phyloP scores from a whole-genome alignment of 2,113 vertebrate species.

The Platichthys stellatus region DNA sequence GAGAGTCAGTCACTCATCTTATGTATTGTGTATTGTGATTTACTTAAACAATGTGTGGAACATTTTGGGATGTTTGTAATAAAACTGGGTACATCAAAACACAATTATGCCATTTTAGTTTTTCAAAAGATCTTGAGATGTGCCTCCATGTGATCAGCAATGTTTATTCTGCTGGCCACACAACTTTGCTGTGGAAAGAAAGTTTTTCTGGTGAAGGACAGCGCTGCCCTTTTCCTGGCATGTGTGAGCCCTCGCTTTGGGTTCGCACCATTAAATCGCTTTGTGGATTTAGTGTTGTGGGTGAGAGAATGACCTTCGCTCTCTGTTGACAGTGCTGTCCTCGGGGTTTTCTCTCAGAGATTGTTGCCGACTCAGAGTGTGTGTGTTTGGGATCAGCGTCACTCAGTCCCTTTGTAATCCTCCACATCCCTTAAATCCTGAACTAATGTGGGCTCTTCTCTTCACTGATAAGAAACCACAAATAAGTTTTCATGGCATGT shows the following conservation, averaged over 20 bases:
- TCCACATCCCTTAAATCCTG: conserved; percentile 8
- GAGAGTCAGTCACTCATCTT: conserved; percentile 7
- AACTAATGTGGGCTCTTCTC: conserved; percentile 28
- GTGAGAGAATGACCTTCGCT: conserved; percentile 65
- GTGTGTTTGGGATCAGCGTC: conserved; percentile 37
- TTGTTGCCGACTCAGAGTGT: conserved; percentile 27
- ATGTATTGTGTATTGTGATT: conserved; percentile 12
- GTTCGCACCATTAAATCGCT: conserved; percentile 60
- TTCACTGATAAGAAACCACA: conserved; percentile 45
- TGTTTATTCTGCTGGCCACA: conserved; percentile 36
- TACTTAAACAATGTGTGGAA: conserved; percentile 6
- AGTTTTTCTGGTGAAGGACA: conserved; percentile 43
- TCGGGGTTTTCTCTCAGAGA: conserved; percentile 50
- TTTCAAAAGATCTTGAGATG: conserved; percentile 11
- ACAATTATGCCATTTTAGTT: conserved; percentile 1
- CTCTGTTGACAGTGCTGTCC: conserved; percentile 43
- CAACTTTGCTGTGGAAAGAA: conserved; percentile 36
- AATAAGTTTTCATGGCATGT: conserved; percentile 12
- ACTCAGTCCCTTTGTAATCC: conserved; percentile 26
- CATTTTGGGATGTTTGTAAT: conserved; percentile 44
- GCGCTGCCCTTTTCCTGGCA: conserved; percentile 54
- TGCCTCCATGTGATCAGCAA: conserved; percentile 1
- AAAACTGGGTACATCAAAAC: conserved; percentile 44
- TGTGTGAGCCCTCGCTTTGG: conserved; percentile 37
- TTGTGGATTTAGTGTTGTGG: conserved; percentile 62